Evolutionary conservation across 1,140 invertebrate species (phyloP).

Genomic region (Brachionus asplanchnoidis): DNA sequence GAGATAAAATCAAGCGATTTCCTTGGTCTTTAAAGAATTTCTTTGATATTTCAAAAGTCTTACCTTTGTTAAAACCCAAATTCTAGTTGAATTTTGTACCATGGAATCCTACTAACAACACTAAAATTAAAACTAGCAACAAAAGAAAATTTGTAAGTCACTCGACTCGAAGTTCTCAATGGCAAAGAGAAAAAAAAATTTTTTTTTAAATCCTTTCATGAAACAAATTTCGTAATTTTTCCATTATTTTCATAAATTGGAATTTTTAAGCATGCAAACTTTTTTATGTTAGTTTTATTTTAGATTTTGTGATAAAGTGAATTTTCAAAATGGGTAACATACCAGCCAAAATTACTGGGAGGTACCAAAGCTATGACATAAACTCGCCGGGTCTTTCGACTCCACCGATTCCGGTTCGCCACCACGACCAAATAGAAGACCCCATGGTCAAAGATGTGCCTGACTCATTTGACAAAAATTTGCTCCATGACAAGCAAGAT

Average conservation of each 20-base stretch:
- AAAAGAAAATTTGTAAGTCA: neutral
- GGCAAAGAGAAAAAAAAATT: neutral
- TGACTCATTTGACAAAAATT: neutral
- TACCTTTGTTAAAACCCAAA: neutral
- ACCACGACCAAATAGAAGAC: neutral
- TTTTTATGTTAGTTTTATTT: neutral
- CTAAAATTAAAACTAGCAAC: neutral
- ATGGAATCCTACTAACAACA: neutral
- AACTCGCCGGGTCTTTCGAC: conserved; percentile 12
- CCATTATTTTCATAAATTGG: neutral
- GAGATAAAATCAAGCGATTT: conserved; percentile 1
- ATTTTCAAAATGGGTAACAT: conserved; percentile 27
- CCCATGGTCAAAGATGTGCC: neutral
- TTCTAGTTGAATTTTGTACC: neutral
- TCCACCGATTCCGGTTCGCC: neutral
- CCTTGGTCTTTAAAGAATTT: neutral
- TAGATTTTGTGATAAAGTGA: neutral
- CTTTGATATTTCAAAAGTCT: neutral
- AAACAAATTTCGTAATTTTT: neutral
- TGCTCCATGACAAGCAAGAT: neutral
- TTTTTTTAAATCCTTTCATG: neutral
- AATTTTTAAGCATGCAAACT: neutral
- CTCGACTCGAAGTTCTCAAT: neutral
- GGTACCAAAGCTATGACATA: conserved; percentile 40
- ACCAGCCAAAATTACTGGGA: conserved; percentile 38